Evolutionary conservation across 2,113 vertebrate species (phyloP).

Genomic region (Tupaia tana): DNA sequence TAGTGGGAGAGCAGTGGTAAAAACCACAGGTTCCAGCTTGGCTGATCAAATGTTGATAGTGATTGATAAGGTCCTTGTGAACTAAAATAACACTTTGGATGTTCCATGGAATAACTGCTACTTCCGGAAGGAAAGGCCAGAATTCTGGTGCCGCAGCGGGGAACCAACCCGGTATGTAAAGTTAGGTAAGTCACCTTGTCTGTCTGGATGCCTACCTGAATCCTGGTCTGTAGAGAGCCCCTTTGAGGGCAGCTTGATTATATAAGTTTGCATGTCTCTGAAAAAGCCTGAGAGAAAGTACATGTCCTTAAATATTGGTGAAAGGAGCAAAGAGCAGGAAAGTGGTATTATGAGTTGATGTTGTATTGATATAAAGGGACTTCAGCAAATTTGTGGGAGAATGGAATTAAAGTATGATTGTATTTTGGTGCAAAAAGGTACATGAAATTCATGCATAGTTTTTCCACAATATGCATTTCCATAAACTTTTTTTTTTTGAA

Average conservation of each 20-base stretch:
- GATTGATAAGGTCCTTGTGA: neutral
- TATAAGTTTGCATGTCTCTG: neutral
- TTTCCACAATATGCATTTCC: too few species aligned
- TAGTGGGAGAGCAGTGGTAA: neutral
- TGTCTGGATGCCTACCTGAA: neutral
- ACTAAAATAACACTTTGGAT: neutral
- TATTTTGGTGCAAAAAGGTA: too few species aligned
- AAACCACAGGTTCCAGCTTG: neutral
- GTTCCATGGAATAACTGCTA: neutral
- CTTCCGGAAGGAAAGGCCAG: neutral
- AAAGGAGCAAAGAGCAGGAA: neutral
- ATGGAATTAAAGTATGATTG: too few species aligned
- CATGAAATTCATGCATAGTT: too few species aligned
- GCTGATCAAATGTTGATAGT: neutral
- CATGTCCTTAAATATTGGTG: neutral
- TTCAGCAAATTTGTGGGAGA: neutral
- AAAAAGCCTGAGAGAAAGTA: neutral
- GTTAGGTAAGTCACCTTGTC: neutral
- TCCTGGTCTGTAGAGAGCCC: neutral
- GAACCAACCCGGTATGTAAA: neutral
- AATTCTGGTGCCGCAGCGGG: neutral
- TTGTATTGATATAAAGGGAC: neutral
- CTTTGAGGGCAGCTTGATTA: neutral
- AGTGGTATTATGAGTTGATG: neutral
- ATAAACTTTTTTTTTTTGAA: too few species aligned